These are phyloP conservation scores for Nephrotoma flavescens DNA, from an alignment of 2,888 invertebrate genomes.

Conservation along the genomic window DNA sequence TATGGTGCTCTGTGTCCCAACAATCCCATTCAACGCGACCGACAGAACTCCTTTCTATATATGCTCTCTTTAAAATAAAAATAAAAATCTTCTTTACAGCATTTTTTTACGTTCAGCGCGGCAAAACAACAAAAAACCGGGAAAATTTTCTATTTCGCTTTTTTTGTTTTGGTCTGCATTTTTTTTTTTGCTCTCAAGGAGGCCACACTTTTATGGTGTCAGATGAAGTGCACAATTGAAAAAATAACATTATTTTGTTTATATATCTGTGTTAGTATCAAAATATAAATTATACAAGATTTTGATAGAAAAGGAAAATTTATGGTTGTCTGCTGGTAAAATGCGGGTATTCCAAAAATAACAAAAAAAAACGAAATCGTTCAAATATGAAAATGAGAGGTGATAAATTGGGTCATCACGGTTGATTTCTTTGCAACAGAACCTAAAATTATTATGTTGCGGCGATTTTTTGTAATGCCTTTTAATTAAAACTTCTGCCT, in stretches of 20 bases:
- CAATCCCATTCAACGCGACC: background rate
- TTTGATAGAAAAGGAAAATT: background rate
- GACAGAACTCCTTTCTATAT: background rate
- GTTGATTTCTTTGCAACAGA: background rate
- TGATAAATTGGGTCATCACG: background rate
- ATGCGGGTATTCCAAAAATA: background rate
- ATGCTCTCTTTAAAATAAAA: background rate
- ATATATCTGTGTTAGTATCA: no score
- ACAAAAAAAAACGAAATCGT: background rate
- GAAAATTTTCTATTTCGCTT: background rate
- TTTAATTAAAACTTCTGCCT: no score
- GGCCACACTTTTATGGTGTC: background rate
- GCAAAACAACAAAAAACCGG: background rate
- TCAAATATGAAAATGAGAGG: background rate
- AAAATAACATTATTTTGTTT: background rate
- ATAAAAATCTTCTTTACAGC: background rate
- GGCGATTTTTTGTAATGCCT: no score
- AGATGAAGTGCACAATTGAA: background rate
- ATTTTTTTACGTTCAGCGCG: background rate
- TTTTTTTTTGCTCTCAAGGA: background rate
- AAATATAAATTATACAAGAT: background rate
- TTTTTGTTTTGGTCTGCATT: background rate
- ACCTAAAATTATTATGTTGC: background rate
- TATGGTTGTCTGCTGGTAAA: background rate
- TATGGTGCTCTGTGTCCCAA: background rate